Evolutionary conservation across 2,888 invertebrate species (phyloP).

Genomic region (Slavum lentiscoides): DNA sequence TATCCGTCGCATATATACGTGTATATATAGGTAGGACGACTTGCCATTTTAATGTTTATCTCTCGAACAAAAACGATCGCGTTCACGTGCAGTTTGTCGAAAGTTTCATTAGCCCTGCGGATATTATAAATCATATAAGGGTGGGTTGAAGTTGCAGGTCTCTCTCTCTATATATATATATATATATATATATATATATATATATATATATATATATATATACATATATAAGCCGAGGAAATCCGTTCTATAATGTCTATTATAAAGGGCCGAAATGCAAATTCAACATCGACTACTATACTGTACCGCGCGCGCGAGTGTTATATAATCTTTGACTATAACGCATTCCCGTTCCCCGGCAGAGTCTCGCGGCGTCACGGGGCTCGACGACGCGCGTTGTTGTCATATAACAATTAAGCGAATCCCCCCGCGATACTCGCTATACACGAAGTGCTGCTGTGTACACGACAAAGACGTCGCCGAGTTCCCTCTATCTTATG

Average conservation of each 20-base stretch:
- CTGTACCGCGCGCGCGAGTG: not conserved
- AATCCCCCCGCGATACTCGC: constrained; percentile 28
- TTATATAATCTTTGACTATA: constrained; percentile 19
- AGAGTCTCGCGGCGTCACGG: not conserved
- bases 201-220: not conserved
- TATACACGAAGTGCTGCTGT: no score
- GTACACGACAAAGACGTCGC: not conserved
- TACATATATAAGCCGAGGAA: constrained; percentile 22
- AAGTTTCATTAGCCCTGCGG: constrained; percentile 41
- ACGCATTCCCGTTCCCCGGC: not conserved
- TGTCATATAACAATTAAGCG: constrained; percentile 51
- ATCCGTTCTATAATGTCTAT: constrained; percentile 51
- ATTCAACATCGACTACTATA: constrained; percentile 42
- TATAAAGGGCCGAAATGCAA: constrained; percentile 51
- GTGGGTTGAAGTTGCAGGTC: constrained; percentile 3
- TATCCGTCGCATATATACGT: not conserved
- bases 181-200: not conserved
- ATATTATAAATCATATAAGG: constrained; percentile 39
- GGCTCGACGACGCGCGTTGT: not conserved
- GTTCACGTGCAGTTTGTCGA: constrained; percentile 15
- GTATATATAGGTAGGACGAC: not conserved
- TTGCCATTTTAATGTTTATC: constrained; percentile 22
- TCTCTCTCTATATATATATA: not conserved
- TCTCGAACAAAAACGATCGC: constrained; percentile 39
- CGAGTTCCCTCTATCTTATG: no score